Evolutionary conservation across 2,888 invertebrate genomes (phyloP).

Genomic region (Bimastos eiseni): DNA sequence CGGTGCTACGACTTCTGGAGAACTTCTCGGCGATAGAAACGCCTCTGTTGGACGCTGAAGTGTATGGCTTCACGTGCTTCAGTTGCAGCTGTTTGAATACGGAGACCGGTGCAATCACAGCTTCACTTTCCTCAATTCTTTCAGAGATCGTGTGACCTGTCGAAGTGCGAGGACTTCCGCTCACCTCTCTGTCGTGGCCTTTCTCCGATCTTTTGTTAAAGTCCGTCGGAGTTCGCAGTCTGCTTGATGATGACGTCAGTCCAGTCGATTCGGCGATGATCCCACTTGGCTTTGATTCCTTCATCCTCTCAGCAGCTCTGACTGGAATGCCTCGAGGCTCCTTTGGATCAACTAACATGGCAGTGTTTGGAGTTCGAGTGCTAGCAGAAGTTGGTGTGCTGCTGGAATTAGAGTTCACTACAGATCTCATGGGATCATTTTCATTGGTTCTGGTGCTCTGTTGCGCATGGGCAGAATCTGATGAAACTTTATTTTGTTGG

Average conservation of each 20-base stretch:
- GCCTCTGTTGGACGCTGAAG: background rate
- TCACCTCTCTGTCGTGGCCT: background rate
- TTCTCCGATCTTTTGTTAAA: background rate
- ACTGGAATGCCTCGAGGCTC: background rate
- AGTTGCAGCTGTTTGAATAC: slow-evolving; percentile 13
- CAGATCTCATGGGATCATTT: background rate
- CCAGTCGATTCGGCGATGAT: background rate
- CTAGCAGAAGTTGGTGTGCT: background rate
- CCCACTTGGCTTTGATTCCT: background rate
- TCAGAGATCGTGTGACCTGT: background rate
- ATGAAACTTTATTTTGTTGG: background rate
- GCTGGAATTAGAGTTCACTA: background rate
- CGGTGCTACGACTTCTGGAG: background rate
- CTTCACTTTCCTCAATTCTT: background rate
- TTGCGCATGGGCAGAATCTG: background rate
- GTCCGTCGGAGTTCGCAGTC: background rate
- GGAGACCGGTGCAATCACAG: background rate
- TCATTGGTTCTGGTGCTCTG: background rate
- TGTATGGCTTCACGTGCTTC: slow-evolving; percentile 14
- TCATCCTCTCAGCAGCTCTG: background rate
- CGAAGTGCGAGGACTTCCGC: background rate
- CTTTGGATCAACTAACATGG: background rate
- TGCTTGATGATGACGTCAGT: background rate
- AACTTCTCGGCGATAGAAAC: background rate
- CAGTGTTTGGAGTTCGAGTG: background rate